Evolutionary conservation across 2,888 invertebrate genomes (phyloP), one percentile per base, ranked within the genome.

Genomic region (Acronicta leporina): DNA sequence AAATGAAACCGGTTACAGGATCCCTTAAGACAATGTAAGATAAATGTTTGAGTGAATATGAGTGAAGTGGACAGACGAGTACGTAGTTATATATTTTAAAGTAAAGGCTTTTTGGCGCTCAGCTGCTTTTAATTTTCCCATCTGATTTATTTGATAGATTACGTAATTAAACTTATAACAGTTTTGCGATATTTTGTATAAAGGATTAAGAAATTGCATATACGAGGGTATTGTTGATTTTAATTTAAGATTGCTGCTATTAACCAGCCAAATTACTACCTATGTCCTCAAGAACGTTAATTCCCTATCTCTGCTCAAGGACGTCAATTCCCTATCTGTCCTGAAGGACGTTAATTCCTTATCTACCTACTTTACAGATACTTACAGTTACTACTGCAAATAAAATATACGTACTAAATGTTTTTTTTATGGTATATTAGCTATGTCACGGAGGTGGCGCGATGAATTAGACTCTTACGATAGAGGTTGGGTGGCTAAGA

Each of bases 81-180:
- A 61, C 40, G 38, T 38, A 38, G 38, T n/a, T n/a, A 38, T 38
- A 58, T 72, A 49, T 58, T 50, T 49, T 38, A 41, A 44, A 33
- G 33, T 43, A 47, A 59, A 56, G 42, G 44, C 46, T 42, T 35
- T 48, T 45, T 27, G 50, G 33, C 16, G n/a, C 50, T 44, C 41
- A 41, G 63, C 54, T n/a, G 54, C 54, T 70, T 63, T 62, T 46
- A 58, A 43, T 49, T 51, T 58, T 52, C 46, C 10, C 42, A 48
- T 30, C 63, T 38, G 68, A 72, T 72, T 46, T 71, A 67, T 67
- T 63, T 67, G 58, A 41, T 46, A 70, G 70, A 70, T 70, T 55
- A 72, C 42, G 54, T 71, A 66, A 51, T 67, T 62, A 62, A n/a
- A n/a, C n/a, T n/a, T 27, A 69, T 10, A 30, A 30, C 42, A 59